phyloP scores from a whole-genome alignment of 2,797 vertebrate species.

The Apodemus agrarius region DNA sequence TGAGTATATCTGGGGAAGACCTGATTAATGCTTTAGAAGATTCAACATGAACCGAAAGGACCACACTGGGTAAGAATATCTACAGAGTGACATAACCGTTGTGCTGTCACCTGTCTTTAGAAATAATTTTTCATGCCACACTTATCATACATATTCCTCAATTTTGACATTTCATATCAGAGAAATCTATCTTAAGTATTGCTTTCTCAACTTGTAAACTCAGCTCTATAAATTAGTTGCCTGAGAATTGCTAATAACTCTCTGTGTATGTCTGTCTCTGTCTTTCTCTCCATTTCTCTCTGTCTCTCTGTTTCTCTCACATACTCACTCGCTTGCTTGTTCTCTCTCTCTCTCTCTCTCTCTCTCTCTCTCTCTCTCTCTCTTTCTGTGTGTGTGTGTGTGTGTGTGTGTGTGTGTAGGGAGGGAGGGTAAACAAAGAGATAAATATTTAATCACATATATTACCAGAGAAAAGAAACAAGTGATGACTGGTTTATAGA shows the following conservation, averaged over 20 bases:
- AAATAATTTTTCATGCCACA: background rate
- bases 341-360: background rate
- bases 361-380: background rate
- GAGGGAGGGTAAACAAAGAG: accelerated
- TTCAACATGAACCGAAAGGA: background rate
- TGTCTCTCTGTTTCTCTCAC: background rate
- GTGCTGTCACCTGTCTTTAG: background rate
- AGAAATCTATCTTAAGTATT: background rate
- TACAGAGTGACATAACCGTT: background rate
- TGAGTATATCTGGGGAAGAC: background rate
- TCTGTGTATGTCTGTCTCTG: background rate
- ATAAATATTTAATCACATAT: background rate
- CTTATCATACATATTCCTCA: background rate
- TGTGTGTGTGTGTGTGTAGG: background rate
- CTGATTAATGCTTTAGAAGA: background rate
- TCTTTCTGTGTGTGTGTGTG: background rate
- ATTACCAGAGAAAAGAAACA: background rate
- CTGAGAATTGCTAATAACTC: background rate
- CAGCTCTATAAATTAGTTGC: background rate
- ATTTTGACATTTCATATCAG: background rate
- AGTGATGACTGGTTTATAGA: background rate
- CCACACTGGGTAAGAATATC: background rate
- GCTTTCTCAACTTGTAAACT: background rate
- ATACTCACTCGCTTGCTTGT: background rate
- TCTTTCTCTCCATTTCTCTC: background rate